Conservation (phyloP, 2,797 vertebrate genomes). For the Neostethus bicornis region DNA sequence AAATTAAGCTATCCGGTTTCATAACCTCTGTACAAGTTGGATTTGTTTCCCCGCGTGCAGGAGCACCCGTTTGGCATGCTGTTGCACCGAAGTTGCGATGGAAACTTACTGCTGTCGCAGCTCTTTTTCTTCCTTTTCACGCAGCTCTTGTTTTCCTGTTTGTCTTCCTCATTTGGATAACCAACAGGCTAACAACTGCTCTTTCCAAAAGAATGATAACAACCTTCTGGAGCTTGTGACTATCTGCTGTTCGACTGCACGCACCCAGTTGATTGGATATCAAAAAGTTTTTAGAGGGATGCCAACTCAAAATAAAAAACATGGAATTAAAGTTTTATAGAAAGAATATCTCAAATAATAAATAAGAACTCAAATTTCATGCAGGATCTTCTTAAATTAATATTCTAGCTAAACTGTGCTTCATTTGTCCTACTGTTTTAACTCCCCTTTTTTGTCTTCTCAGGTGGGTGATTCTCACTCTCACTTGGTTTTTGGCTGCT, state of each 20-base stretch:
- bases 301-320: not conserved
- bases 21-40: slow-evolving; percentile 52
- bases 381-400: not conserved
- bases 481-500: slow-evolving; percentile 97
- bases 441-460: slow-evolving; percentile 77
- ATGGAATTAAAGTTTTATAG: not conserved
- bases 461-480: slow-evolving; percentile 98
- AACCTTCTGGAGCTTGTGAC: slow-evolving; percentile 4
- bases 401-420: not conserved
- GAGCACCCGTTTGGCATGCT: slow-evolving; percentile 31
- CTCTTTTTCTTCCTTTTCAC: slow-evolving; percentile 60
- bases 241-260: slow-evolving; percentile 1
- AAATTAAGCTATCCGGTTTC: slow-evolving; percentile 50
- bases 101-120: slow-evolving; percentile 52
- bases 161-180: slow-evolving; percentile 29
- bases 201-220: slow-evolving; percentile 22
- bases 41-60: slow-evolving; percentile 42
- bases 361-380: too few relatives aligned
- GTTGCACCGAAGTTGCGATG: slow-evolving; percentile 33
- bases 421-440: not conserved
- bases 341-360: too few relatives aligned
- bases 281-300: slow-evolving; percentile 5
- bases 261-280: not conserved
- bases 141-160: slow-evolving; percentile 57
- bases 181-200: slow-evolving; percentile 22